Evolutionary conservation across 2,797 vertebrate species (phyloP), one percentile per base, ranked within the genome.

Genomic region (Eremophila alpestris): DNA sequence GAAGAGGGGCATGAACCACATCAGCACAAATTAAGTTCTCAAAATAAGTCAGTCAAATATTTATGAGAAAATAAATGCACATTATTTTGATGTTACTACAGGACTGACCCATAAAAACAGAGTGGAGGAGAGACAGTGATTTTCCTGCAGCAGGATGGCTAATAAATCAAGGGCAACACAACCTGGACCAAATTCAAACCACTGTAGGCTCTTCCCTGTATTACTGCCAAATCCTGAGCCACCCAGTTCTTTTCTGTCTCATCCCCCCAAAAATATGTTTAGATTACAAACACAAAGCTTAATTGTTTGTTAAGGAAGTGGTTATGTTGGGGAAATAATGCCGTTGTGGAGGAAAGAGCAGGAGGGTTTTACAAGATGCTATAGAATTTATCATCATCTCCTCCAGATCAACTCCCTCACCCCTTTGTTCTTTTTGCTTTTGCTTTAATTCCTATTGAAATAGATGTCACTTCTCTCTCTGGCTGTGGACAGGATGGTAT

Each of bases 261-360:
- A 5, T 5, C 43, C 43, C 89, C 65, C 41, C 0, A n/a, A 81
- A 94, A 91, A 23, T 59, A 91, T 77, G 59, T 93, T 97, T 94
- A 89, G 81, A 89, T 92, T 92, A 46, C 67, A 94, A 91, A 91
- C 63, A 87, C 85, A 93, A 87, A 88, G 73, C 63, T 81, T 94
- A 96, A 86, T 95, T 94, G 94, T 96, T 97, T 94, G 91, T 93
- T 90, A 96, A 93, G 94, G 89, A 97, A 95, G 87, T 86, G 76
- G 87, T 86, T 94, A 75, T 70, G 73, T 92, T 83, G 87, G 59
- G 79, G 81, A 94, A 93, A 97, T 93, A 94, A 95, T 58, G 55
- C n/a, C 0, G 0, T 45, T 90, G n/a, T 86, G 49, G 65, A 83
- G 45, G 83, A 94, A 96, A 83, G 73, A 86, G 41, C 69, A 88